A percentile compares a stretch with the other conserved stretches of the same genome.
Conservation (phyloP, 2,113 vertebrate genomes). For the Archilochus colubris region DNA sequence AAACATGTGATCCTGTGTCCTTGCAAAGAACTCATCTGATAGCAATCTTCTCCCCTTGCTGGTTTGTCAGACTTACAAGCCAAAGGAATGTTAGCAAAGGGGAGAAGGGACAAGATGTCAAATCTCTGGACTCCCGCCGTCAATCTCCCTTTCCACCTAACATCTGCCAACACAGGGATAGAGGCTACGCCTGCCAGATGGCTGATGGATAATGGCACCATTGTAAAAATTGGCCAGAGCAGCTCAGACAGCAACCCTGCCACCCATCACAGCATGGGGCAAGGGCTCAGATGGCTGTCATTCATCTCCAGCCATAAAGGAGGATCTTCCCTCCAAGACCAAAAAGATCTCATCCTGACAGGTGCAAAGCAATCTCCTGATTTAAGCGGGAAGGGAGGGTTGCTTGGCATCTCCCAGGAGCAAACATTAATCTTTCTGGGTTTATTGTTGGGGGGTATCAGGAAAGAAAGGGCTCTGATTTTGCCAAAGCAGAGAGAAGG, state of each 20-base stretch:
- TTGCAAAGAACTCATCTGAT: constrained; percentile 29
- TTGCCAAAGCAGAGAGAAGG: background rate
- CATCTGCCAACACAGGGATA: constrained; percentile 47
- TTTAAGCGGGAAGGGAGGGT: background rate
- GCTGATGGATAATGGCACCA: constrained; percentile 40
- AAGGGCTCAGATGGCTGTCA: constrained; percentile 10
- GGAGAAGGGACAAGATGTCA: constrained; percentile 42
- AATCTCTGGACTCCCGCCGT: background rate
- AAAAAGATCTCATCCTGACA: background rate
- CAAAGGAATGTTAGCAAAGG: constrained; percentile 61
- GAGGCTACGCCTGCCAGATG: constrained; percentile 49
- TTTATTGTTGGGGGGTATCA: background rate
- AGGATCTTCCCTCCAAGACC: background rate
- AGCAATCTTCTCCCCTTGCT: constrained; percentile 11
- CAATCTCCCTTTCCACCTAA: constrained; percentile 35
- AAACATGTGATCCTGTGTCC: background rate
- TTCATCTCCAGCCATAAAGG: constrained; percentile 10
- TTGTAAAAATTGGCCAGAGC: constrained; percentile 53
- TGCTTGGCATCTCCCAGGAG: background rate
- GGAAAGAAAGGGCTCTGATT: background rate
- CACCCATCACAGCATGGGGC: constrained; percentile 33
- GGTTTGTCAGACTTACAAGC: constrained; percentile 42
- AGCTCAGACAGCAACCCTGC: constrained; percentile 41
- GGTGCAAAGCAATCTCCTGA: background rate
- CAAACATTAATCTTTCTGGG: background rate